Base-by-base conservation (phyloP, 2,888 invertebrate species). In the Molanna angustata region DNA sequence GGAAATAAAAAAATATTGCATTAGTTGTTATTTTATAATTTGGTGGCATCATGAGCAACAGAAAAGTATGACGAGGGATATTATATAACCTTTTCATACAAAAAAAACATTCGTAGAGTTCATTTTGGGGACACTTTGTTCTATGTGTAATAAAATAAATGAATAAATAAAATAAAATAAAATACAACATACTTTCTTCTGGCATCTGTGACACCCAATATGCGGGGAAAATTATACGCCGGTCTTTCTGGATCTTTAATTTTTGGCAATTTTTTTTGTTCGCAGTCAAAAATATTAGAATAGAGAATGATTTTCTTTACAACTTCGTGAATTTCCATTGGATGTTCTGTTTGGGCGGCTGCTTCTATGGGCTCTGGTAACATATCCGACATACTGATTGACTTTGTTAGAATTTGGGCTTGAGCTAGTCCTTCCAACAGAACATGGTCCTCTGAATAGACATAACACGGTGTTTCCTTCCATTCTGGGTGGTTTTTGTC, bases 331-430 rank as follows among this genome's bases (percentile, higher is more conserved):
- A 81, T 65, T 57, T 69, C 63, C 48, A 72, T 70, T 0, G 80
- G 74, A 1, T 82, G 71, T 58, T 80, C 71, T 4, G 67, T 57
- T 45, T 79, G 64, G 31, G 69, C 65, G 9, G 79, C 71, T 3
- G 74, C 64, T 49, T 80, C 76, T 64, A 82, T 74, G 49, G 86
- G 71, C 6, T 78, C 71, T 0, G 89, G 88, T 45, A 90, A 71
- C 52, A 71, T 78, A 35, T 81, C 70, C 59, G 83, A 71, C 53
- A 84, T 69, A 65, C 82, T 74, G 3, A 90, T 70, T 1, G 90
- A 83, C 65, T 94, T 94, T 2, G 90, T 89, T 4, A 94, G 70
- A n/a, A 86, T 72, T 71, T 88, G 85, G 0, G 90, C 90, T 73
- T 94, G 94, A 1, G 78, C 67, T 46, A 87, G 64, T 9, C 92